These are phyloP conservation scores for Python bivittatus DNA, from an alignment of 2,113 vertebrate species.

Conservation along the genomic window DNA sequence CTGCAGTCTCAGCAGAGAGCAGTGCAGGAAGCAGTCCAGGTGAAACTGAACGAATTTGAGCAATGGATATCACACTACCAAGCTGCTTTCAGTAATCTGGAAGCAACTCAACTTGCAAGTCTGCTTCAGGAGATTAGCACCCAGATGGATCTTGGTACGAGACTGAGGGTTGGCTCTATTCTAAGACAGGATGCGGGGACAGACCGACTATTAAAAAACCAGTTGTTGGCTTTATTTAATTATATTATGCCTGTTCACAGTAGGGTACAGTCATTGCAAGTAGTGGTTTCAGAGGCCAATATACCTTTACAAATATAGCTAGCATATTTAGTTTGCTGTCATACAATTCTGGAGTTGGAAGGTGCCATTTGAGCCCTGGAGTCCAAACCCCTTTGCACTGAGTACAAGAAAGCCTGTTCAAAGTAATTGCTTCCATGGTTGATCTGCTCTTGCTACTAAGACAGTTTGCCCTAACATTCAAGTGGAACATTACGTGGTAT, in stretches of 20 bases:
- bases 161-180: neutral
- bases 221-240: neutral
- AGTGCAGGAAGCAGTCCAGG: conserved; percentile 93
- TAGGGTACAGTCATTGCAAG: neutral
- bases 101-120: conserved; percentile 93
- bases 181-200: neutral
- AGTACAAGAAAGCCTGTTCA: too few species aligned
- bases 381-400: too few species aligned
- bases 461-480: too few species aligned
- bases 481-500: too few species aligned
- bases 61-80: conserved; percentile 98
- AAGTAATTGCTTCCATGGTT: too few species aligned
- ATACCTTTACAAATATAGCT: neutral
- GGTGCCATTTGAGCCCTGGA: too few species aligned
- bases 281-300: neutral
- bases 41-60: conserved; percentile 93
- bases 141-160: conserved; percentile 92
- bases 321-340: neutral
- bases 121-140: conserved; percentile 97
- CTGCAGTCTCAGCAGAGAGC: conserved; percentile 92
- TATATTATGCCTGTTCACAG: neutral
- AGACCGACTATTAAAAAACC: neutral
- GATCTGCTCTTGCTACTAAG: too few species aligned
- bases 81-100: conserved; percentile 92
- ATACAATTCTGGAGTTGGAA: too few species aligned